These are phyloP conservation scores for Stenichneumon culpator DNA, from an alignment of 2,888 invertebrate genomes.

Conservation along the genomic window DNA sequence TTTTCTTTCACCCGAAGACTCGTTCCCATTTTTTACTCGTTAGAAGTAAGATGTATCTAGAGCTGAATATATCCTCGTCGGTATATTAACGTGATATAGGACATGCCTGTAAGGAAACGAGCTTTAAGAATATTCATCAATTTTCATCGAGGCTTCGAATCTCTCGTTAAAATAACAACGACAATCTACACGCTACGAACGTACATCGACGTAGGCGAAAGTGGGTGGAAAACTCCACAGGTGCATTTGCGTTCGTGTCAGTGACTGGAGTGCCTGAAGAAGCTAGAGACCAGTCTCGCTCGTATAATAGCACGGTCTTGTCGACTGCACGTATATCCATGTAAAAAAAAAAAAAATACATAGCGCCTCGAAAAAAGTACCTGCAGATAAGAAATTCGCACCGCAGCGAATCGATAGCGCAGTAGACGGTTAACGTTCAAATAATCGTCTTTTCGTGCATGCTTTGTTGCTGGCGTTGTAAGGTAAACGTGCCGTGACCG, in stretches of 20 bases:
- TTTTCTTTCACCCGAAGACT: not conserved
- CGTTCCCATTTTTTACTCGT: not conserved
- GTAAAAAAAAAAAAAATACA: slow-evolving; percentile 1
- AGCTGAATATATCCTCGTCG: not conserved
- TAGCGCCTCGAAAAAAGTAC: slow-evolving; percentile 32
- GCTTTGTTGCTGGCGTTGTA: not conserved
- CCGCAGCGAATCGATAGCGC: slow-evolving; percentile 57
- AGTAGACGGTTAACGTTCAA: slow-evolving; percentile 64
- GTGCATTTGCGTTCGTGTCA: slow-evolving; percentile 44
- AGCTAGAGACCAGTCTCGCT: slow-evolving; percentile 18
- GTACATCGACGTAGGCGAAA: slow-evolving; percentile 3
- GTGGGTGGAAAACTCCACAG: slow-evolving; percentile 52
- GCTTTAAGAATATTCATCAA: not conserved
- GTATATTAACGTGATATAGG: not conserved
- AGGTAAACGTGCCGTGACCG: not conserved
- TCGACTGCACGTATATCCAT: not conserved
- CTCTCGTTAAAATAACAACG: not conserved
- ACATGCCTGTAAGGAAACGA: not conserved
- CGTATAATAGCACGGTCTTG: slow-evolving; percentile 16
- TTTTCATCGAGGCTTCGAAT: not conserved
- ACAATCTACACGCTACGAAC: not conserved
- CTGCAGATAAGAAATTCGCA: slow-evolving; percentile 53
- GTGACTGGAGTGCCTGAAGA: not conserved
- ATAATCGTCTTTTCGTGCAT: slow-evolving; percentile 11
- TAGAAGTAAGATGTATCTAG: not conserved